phyloP scores from a whole-genome alignment of 2,113 vertebrate genomes.

The Notothenia coriiceps region DNA sequence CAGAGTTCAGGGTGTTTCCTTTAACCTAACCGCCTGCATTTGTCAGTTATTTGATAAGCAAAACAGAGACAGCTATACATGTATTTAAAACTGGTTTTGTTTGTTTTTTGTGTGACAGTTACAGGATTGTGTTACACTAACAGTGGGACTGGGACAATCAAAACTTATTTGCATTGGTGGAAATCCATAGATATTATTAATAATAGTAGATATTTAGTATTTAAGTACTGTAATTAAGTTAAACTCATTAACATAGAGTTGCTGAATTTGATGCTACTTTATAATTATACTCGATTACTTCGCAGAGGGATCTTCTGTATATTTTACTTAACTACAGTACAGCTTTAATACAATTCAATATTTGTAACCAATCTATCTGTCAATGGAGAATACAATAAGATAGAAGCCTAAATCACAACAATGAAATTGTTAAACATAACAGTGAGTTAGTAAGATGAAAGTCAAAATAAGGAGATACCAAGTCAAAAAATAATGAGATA shows the following conservation, averaged over 20 bases:
- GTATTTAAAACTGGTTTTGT: too few relatives aligned
- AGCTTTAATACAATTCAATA: too few relatives aligned
- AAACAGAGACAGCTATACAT: neutral
- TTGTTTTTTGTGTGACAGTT: conserved; percentile 6
- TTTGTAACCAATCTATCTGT: too few relatives aligned
- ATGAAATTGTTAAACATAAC: too few relatives aligned
- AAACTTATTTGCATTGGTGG: neutral
- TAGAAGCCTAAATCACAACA: too few relatives aligned
- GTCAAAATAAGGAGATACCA: too few relatives aligned
- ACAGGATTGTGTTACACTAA: too few relatives aligned
- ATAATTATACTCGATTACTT: neutral
- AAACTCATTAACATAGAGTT: neutral
- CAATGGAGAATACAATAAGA: too few relatives aligned
- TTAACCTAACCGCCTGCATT: conserved; percentile 6
- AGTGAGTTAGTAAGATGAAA: too few relatives aligned
- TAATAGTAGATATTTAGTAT: neutral
- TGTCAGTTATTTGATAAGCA: conserved; percentile 1
- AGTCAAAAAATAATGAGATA: too few relatives aligned
- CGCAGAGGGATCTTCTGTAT: neutral
- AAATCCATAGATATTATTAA: neutral
- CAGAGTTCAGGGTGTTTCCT: neutral
- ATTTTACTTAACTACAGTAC: neutral
- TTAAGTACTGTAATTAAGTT: neutral
- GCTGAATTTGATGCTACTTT: neutral
- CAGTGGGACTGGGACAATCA: neutral